These are phyloP conservation scores for Peromyscus maniculatus DNA, from an alignment of 2,113 vertebrate species.

Conservation along the genomic window DNA sequence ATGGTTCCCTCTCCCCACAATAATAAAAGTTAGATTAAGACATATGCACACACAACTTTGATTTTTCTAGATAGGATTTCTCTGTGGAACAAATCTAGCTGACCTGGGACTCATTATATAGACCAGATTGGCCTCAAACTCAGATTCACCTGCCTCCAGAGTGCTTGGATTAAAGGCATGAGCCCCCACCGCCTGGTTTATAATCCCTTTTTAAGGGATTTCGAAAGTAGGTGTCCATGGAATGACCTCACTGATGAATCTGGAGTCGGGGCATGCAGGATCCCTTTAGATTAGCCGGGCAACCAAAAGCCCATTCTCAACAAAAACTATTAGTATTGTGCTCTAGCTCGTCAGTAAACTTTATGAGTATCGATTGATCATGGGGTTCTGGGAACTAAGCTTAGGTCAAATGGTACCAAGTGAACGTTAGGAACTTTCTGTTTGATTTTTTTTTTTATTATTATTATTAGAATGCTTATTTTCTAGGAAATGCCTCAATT, in stretches of 20 bases:
- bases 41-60: neutral
- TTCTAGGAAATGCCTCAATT: conserved; percentile 59
- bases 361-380: neutral
- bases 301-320: neutral
- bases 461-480: conserved; percentile 46
- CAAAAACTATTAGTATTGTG: neutral
- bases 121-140: neutral
- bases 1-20: neutral
- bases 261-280: too few relatives aligned
- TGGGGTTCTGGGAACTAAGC: neutral
- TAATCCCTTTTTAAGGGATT: neutral
- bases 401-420: neutral
- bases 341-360: neutral
- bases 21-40: neutral
- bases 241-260: neutral
- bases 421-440: neutral
- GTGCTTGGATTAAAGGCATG: neutral
- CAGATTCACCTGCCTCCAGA: neutral
- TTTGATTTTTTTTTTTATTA: neutral
- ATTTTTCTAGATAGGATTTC: neutral
- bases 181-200: neutral
- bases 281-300: neutral
- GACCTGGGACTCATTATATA: neutral
- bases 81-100: neutral
- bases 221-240: neutral